Base-by-base conservation (phyloP, 2,113 vertebrate species). In the Speoplatyrhinus poulsoni region DNA sequence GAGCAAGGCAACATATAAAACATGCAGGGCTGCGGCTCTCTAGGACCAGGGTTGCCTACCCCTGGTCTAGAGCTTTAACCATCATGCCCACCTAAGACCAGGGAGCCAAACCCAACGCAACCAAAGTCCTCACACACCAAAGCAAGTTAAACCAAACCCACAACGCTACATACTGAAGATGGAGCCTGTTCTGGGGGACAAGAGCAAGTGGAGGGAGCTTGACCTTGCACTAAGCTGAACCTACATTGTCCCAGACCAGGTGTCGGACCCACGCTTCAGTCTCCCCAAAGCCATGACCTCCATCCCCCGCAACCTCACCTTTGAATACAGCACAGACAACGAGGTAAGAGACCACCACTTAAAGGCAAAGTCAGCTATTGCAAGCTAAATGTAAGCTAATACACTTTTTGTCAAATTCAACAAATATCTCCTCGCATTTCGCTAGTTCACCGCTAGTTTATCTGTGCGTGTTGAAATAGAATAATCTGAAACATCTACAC, bases 191-290 rank as follows among this genome's bases (percentile, higher is more conserved):
- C 26, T 70, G 1, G 82, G 67, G 53, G 89, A 91, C 81, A 86
- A 89, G 82, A 88, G 77, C 1, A 17, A 77, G 2, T 92, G 93
- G 93, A 75, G 78, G 62, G 92, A 93, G 76, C 54, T 80, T 52
- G 90, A 93, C 69, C 92, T 93, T 4, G 88, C 89, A 46, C 76
- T 87, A 33, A 92, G 86, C 81, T 92, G 90, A 84, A 93, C 92
- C 60, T 92, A 92, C 86, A 91, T 92, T 4, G 91, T 93, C 10
- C 90, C 84, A 0, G 90, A 93, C 80, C 93, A 92, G 75, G 76
- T 79, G 15, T 82, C 85, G 0, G 90, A 92, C 54, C 89, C 87
- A 2, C 80, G 70, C 32, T 89, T 91, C 66, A 79, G 73, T 49
- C 61, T 92, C 4, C 91, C 92, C 53, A 87, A 76, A 74, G 93